These are phyloP conservation scores for Dendroctonus valens DNA, from an alignment of 1,140 invertebrate genomes.

Conservation along the genomic window DNA sequence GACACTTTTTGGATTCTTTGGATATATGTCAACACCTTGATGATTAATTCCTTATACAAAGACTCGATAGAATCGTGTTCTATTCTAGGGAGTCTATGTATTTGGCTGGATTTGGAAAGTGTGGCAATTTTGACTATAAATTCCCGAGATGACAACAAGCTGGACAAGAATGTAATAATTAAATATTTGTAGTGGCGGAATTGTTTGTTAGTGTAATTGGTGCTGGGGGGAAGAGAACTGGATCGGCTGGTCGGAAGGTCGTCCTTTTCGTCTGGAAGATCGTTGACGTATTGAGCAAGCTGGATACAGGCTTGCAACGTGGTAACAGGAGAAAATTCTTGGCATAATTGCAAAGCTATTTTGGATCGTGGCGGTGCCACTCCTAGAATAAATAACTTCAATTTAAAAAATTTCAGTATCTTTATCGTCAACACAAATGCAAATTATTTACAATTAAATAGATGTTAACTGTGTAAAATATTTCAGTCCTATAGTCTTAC, in stretches of 20 bases:
- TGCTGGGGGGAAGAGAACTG: slow-evolving; percentile 58
- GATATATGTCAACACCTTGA: slow-evolving; percentile 66
- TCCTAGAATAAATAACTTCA: not conserved
- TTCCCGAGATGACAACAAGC: slow-evolving; percentile 62
- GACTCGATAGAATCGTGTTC: slow-evolving; percentile 57
- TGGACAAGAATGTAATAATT: slow-evolving; percentile 67
- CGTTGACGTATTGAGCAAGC: slow-evolving; percentile 64
- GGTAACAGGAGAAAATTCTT: slow-evolving; percentile 63
- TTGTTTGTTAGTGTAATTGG: slow-evolving; percentile 61
- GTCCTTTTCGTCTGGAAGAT: slow-evolving; percentile 65
- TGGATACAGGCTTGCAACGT: slow-evolving; percentile 65
- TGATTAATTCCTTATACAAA: slow-evolving; percentile 66
- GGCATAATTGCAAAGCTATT: slow-evolving; percentile 65
- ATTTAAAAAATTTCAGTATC: not conserved
- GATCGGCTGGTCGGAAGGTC: slow-evolving; percentile 42
- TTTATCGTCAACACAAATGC: not conserved
- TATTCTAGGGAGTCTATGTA: no score
- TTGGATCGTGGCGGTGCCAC: slow-evolving; percentile 42
- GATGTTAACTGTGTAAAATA: no score
- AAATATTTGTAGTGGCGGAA: slow-evolving; percentile 80
- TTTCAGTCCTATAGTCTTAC: no score
- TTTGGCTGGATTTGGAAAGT: slow-evolving; percentile 49
- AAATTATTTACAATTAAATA: not conserved
- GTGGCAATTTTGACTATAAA: slow-evolving; percentile 66
- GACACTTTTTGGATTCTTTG: slow-evolving; percentile 61